Conservation (phyloP, 2,113 vertebrate genomes). For the Rallus limicola region DNA sequence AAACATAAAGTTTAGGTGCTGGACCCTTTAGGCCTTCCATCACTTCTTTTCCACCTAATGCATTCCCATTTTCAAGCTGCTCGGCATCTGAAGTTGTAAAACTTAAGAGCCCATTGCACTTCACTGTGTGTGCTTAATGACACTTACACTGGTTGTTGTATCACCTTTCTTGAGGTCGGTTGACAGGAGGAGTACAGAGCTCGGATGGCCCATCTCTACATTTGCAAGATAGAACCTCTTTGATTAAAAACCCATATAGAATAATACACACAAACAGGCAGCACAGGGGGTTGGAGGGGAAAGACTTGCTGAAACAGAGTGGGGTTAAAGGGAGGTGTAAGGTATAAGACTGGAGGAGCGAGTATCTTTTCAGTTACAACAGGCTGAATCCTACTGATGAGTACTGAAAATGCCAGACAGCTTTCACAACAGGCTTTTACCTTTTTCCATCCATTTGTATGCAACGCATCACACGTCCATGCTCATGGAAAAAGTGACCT, state of each 20-base stretch:
- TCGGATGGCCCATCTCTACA: neutral
- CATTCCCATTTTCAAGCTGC: neutral
- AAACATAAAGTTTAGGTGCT: neutral
- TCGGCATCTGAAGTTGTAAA: neutral
- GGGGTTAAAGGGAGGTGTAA: neutral
- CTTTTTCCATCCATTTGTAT: constrained; percentile 50
- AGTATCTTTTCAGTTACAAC: neutral
- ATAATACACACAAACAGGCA: neutral
- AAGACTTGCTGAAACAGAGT: neutral
- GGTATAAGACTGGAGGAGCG: neutral
- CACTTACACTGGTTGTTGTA: neutral
- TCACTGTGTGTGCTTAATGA: neutral
- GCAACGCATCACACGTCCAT: neutral
- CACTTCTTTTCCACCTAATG: neutral
- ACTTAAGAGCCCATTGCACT: neutral
- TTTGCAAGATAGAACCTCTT: neutral
- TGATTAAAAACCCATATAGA: neutral
- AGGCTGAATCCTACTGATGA: neutral
- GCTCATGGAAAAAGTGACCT: constrained; percentile 51
- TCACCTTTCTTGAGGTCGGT: neutral
- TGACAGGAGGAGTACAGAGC: neutral
- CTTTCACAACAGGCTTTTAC: constrained; percentile 10
- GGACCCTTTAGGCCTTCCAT: neutral
- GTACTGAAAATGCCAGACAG: neutral
- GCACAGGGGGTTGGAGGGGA: neutral